Evolutionary conservation across 2,113 vertebrate species (phyloP).

Genomic region (Cololabis saira): DNA sequence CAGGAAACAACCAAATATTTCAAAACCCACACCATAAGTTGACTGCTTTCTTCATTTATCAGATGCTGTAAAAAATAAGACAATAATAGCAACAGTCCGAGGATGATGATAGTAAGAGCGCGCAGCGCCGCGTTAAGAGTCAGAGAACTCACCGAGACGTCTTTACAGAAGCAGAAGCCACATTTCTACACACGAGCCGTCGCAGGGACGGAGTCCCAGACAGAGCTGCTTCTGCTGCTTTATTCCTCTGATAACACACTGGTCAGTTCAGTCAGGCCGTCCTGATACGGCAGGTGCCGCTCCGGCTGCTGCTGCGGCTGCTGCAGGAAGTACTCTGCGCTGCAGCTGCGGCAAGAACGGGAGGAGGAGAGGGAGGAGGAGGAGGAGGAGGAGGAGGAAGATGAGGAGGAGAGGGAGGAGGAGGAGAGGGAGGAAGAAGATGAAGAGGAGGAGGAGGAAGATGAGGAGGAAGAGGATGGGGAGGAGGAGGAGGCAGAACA

Average conservation of each 20-base stretch:
- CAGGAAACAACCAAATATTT: rapidly evolving
- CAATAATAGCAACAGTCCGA: background rate
- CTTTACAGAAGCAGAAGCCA: conserved; percentile 42
- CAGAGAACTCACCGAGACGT: conserved; percentile 69
- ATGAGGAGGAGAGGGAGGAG: conserved; percentile 15
- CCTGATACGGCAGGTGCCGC: conserved; percentile 44
- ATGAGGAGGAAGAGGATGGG: conserved; percentile 15
- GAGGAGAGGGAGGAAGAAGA: conserved; percentile 32
- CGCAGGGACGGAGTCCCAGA: conserved; percentile 16
- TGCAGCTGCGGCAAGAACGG: conserved; percentile 60
- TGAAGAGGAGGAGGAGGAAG: conserved; percentile 8
- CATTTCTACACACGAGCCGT: conserved; percentile 38
- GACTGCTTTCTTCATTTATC: conserved; percentile 2
- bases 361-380: no score
- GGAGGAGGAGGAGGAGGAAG: no score
- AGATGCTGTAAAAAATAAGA: conserved; percentile 12
- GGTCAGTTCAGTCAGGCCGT: conserved; percentile 2
- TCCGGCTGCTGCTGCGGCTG: conserved; percentile 45
- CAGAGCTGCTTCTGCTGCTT: no score
- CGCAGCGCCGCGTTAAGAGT: conserved; percentile 35
- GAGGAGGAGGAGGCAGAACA: conserved; percentile 8
- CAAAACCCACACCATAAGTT: background rate
- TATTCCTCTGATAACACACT: background rate
- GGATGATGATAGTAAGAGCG: conserved; percentile 26
- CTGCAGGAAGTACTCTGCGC: conserved; percentile 54